phyloP scores from a whole-genome alignment of 2,888 invertebrate genomes.

The Gortyna flavago region DNA sequence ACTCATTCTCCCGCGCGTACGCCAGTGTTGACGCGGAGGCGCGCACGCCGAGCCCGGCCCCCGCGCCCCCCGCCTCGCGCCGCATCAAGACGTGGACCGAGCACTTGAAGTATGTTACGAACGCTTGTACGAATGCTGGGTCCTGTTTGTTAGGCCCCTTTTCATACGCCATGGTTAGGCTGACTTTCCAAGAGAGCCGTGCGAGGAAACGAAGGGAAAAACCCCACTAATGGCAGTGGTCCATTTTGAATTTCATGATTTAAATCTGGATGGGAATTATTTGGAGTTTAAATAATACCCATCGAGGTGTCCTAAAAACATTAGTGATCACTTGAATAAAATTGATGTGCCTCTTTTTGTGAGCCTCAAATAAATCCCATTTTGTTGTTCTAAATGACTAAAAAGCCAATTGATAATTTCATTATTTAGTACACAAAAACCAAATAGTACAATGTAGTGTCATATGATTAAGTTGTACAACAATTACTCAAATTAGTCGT shows the following conservation, averaged over 20 bases:
- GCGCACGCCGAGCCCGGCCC: constrained; percentile 73
- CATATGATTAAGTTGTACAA: neutral
- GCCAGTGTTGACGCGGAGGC: constrained; percentile 74
- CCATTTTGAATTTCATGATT: neutral
- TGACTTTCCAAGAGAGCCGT: neutral
- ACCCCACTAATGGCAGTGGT: neutral
- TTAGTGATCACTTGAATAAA: too few species aligned
- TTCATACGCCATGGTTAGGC: constrained; percentile 1
- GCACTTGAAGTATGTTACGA: constrained; percentile 84
- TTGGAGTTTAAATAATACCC: neutral
- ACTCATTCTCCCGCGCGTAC: constrained; percentile 74
- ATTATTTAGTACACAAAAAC: neutral
- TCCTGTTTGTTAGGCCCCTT: constrained; percentile 57
- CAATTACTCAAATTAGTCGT: too few species aligned
- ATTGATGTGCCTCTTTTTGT: neutral
- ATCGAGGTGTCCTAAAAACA: neutral
- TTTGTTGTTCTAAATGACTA: too few species aligned
- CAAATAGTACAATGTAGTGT: neutral
- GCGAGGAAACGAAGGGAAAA: neutral
- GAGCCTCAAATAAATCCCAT: neutral
- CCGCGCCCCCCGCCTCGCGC: constrained; percentile 75
- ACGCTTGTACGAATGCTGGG: constrained; percentile 72
- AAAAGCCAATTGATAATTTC: neutral
- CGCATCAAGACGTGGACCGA: constrained; percentile 87
- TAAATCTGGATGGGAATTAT: too few species aligned